These are phyloP conservation scores for Ophiothrix spiculata DNA, from an alignment of 35 echinoderm and acorn worm species.

Conservation along the genomic window DNA sequence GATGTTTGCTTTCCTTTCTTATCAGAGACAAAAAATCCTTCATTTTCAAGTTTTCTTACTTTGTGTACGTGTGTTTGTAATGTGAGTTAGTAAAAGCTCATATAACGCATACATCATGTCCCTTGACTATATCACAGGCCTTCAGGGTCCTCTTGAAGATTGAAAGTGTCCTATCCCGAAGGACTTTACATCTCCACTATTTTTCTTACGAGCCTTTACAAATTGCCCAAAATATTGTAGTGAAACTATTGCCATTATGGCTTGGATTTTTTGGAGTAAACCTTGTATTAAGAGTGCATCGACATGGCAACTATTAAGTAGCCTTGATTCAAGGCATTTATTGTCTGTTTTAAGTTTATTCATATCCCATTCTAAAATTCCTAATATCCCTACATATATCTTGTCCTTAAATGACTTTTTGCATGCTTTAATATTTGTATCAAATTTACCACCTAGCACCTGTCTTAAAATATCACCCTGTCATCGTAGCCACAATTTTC, in stretches of 20 bases:
- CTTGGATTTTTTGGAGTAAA: background rate
- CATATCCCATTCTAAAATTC: too few relatives aligned
- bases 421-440: too few relatives aligned
- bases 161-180: background rate
- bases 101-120: background rate
- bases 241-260: background rate
- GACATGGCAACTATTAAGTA: too few relatives aligned
- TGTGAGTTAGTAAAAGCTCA: background rate
- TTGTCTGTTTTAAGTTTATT: too few relatives aligned
- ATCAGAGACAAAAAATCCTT: background rate
- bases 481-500: too few relatives aligned
- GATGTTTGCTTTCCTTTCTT: background rate
- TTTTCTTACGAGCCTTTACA: background rate
- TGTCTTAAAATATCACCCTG: too few relatives aligned
- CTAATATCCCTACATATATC: too few relatives aligned
- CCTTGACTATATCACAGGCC: background rate
- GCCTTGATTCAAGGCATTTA: too few relatives aligned
- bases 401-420: too few relatives aligned
- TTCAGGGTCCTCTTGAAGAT: background rate
- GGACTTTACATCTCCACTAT: background rate
- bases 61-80: background rate
- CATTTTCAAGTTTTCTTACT: background rate
- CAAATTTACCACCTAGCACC: too few relatives aligned
- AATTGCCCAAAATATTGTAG: background rate
- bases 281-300: background rate